Evolutionary conservation across 2,888 invertebrate species (phyloP).

Genomic region (Pristionchus arcanus): DNA sequence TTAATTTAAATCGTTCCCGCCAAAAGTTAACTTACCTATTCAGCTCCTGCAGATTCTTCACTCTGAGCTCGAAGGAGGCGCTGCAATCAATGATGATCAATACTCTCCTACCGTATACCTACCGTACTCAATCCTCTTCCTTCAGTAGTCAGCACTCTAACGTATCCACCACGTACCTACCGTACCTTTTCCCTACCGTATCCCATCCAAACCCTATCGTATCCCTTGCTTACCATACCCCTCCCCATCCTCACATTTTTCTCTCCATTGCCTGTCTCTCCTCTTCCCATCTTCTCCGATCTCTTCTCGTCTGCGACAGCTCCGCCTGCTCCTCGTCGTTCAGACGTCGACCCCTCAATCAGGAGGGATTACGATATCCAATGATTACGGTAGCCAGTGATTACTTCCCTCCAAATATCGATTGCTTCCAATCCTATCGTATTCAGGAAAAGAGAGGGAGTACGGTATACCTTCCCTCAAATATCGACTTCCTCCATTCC

Average conservation of each 20-base stretch:
- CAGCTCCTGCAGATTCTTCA: background rate
- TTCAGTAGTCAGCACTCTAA: too few relatives aligned
- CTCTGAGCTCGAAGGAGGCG: background rate
- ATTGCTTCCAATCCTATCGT: background rate
- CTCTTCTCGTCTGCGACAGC: background rate
- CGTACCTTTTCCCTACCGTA: background rate
- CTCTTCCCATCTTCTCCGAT: background rate
- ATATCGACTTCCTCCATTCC: too few relatives aligned
- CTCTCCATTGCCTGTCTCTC: background rate
- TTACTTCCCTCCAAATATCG: too few relatives aligned
- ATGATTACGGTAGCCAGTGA: background rate
- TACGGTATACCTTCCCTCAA: too few relatives aligned
- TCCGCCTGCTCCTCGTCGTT: background rate
- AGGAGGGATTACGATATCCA: background rate
- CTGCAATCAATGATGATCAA: background rate
- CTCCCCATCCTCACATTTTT: background rate
- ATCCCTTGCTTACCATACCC: too few relatives aligned
- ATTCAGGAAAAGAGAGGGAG: too few relatives aligned
- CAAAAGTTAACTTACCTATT: background rate
- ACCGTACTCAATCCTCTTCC: too few relatives aligned
- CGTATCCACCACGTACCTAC: background rate
- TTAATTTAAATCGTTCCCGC: too few relatives aligned
- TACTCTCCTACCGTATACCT: background rate
- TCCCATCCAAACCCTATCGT: background rate
- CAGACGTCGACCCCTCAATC: slow-evolving; percentile 2